Evolutionary conservation across 2,888 invertebrate species (phyloP), one percentile per base, ranked within the genome.

Genomic region (Rhamphomyia laevipes): DNA sequence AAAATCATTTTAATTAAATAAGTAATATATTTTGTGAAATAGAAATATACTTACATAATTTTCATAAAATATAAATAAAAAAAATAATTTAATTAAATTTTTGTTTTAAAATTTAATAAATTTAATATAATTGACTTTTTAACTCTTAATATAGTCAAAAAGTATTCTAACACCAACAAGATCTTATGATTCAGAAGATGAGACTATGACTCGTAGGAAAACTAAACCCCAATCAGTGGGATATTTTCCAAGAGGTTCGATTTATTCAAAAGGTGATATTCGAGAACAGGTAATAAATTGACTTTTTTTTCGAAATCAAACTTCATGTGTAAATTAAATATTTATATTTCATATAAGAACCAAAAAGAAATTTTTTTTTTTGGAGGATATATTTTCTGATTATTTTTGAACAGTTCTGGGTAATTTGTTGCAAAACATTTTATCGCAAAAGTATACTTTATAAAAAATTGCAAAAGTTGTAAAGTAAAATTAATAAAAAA

Each of bases 251-350:
- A 67, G 65, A 55, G 62, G 71, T 45, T 67, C 71, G 12, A 70
- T 85, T 61, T 92, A 92, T 74, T 90, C 90, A 53, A 86, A 90
- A 64, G 79, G 78, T 66, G 78, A 65, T 74, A 91, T 93, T 70
- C 80, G 88, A 59, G 92, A 93, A 67, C 92, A 92, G 64, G 69
- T 70, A 48, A 57, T 3, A 21, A 21, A 21, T 21, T n/a, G n/a
- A n/a, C n/a, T n/a, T n/a, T n/a, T n/a, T n/a, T n/a, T n/a, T n/a
- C n/a, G n/a, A n/a, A n/a, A n/a, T n/a, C n/a, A n/a, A n/a, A n/a
- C n/a, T n/a, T n/a, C n/a, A n/a, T n/a, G n/a, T n/a, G n/a, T n/a
- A n/a, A n/a, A n/a, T n/a, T n/a, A n/a, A n/a, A n/a, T n/a, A n/a
- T n/a, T n/a, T n/a, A n/a, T n/a, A n/a, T n/a, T n/a, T n/a, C n/a